A percentile compares a stretch with the other conserved stretches of the same genome.
Conservation (phyloP, 1,140 invertebrate genomes). For the Hycleus phaleratus region DNA sequence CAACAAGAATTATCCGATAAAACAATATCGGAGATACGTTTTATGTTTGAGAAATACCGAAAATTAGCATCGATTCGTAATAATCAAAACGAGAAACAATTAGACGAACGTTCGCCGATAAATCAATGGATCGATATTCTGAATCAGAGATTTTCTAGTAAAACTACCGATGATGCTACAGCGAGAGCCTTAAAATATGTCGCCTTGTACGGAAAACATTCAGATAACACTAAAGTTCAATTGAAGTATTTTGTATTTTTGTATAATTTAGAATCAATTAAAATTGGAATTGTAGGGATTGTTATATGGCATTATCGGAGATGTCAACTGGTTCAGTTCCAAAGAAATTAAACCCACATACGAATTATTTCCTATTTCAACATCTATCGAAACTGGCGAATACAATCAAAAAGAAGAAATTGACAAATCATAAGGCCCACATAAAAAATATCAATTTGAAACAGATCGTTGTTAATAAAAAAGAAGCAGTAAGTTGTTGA, state of each 20-base stretch:
- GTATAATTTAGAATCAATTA: not conserved
- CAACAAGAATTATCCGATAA: constrained; percentile 20
- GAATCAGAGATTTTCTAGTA: constrained; percentile 2
- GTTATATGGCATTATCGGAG: constrained; percentile 25
- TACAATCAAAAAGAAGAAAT: constrained; percentile 13
- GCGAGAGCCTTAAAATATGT: constrained; percentile 30
- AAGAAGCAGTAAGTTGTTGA: not conserved
- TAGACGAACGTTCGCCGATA: constrained; percentile 7
- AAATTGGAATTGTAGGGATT: constrained; percentile 12
- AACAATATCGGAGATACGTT: constrained; percentile 22
- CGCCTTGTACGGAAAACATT: constrained; percentile 25
- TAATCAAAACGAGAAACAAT: constrained; percentile 5
- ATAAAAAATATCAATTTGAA: not conserved
- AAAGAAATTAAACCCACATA: constrained; percentile 14
- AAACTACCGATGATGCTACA: constrained; percentile 12
- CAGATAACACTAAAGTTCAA: constrained; percentile 14
- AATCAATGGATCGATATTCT: constrained; percentile 26
- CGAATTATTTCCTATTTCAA: constrained; percentile 21
- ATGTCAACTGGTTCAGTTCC: constrained; percentile 15
- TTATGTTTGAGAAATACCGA: constrained; percentile 21
- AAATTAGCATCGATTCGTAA: not conserved
- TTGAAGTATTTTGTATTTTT: constrained; percentile 16
- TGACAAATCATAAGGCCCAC: not conserved
- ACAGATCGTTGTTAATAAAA: not conserved
- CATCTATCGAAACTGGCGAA: constrained; percentile 17